These are phyloP conservation scores for Odobenus rosmarus DNA, from an alignment of 2,113 vertebrate species.

Conservation along the genomic window DNA sequence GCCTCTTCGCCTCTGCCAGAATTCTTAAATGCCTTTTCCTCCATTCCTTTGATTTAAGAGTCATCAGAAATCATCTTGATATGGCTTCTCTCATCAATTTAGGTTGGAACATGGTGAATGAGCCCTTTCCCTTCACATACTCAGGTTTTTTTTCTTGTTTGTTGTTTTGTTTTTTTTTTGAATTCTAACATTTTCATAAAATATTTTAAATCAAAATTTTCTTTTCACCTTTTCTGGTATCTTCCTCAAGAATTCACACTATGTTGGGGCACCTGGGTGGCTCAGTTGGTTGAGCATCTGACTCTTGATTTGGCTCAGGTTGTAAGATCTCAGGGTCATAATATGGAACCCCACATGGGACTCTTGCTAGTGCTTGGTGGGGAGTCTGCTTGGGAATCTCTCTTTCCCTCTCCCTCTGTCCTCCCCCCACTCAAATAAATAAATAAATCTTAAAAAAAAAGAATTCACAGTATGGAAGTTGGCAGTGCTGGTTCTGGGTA, in stretches of 20 bases:
- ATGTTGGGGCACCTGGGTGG: not conserved
- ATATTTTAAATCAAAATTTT: slow-evolving; percentile 1
- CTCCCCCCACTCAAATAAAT: not conserved
- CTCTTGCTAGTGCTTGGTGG: not conserved
- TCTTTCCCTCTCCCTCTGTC: not conserved
- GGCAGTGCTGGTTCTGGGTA: not conserved
- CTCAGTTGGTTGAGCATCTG: not conserved
- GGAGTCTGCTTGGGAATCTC: not conserved
- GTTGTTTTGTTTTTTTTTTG: not conserved
- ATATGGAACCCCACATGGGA: not conserved
- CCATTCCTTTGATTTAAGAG: not conserved
- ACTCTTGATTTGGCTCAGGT: not conserved
- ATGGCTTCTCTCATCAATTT: not conserved
- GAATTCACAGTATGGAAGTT: not conserved
- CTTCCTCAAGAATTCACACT: not conserved
- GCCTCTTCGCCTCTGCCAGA: too few relatives aligned
- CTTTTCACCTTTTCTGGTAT: not conserved
- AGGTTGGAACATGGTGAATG: not conserved
- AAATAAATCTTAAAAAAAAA: not conserved
- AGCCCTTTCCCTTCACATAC: not conserved
- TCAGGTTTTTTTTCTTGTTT: not conserved
- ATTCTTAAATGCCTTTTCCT: not conserved
- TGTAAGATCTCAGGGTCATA: not conserved
- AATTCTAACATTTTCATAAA: not conserved
- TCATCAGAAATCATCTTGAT: not conserved